These are phyloP conservation scores for Endotricha flammealis DNA, from an alignment of 2,888 invertebrate species.

Conservation along the genomic window DNA sequence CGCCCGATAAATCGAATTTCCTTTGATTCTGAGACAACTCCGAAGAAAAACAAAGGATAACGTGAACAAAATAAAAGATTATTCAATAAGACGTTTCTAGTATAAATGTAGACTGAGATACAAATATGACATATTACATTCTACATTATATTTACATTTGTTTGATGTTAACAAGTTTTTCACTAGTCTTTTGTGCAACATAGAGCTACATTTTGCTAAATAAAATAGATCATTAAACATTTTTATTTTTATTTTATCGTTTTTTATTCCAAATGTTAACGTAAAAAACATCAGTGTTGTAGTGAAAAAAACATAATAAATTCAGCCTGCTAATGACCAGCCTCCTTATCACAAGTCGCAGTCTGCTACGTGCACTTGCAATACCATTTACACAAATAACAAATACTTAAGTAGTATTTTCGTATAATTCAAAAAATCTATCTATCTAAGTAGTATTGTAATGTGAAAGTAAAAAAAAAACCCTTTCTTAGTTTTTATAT, in stretches of 20 bases:
- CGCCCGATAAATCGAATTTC: constrained; percentile 65
- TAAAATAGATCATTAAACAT: background rate
- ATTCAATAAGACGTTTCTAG: background rate
- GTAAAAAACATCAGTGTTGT: too few relatives aligned
- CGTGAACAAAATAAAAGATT: constrained; percentile 18
- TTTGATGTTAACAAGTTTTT: too few relatives aligned
- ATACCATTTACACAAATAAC: too few relatives aligned
- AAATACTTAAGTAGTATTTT: too few relatives aligned
- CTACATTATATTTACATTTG: too few relatives aligned
- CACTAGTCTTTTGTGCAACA: background rate
- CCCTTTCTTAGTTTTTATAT: too few relatives aligned
- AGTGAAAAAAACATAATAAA: background rate
- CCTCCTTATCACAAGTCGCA: background rate
- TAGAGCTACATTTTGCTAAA: background rate
- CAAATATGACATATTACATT: background rate
- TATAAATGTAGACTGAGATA: background rate
- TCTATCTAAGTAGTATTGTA: too few relatives aligned
- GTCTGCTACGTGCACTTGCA: background rate
- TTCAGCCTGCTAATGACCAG: background rate
- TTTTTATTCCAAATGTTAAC: too few relatives aligned
- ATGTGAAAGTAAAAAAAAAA: too few relatives aligned
- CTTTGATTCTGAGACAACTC: constrained; percentile 58
- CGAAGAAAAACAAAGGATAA: constrained; percentile 44
- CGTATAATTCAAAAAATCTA: too few relatives aligned
- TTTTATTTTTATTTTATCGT: too few relatives aligned